These are phyloP conservation scores for Phainopepla nitens DNA, from an alignment of 2,113 vertebrate species.

Conservation along the genomic window DNA sequence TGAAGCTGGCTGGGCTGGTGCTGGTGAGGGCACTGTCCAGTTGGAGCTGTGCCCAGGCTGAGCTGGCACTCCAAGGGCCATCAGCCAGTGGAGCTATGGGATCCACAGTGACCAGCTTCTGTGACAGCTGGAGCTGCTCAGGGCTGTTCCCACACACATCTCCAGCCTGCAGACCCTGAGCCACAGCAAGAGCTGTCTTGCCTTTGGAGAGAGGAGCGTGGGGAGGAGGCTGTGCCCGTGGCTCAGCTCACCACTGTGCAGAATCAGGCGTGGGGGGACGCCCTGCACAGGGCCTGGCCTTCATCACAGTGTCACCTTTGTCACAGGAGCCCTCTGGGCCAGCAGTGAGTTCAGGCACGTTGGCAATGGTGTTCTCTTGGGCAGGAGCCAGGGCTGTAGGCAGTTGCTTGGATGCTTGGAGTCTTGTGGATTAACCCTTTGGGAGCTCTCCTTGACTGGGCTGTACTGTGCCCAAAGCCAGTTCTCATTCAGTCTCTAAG, in stretches of 20 bases:
- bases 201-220: accelerated
- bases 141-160: background rate
- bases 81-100: background rate
- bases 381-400: background rate
- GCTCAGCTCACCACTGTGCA: background rate
- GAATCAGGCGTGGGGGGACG: accelerated
- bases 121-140: background rate
- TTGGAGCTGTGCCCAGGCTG: background rate
- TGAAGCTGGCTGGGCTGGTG: background rate
- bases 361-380: conserved; percentile 27
- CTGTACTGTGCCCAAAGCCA: background rate
- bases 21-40: background rate
- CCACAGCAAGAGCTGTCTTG: background rate
- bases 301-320: conserved; percentile 46
- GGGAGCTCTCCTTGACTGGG: background rate
- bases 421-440: conserved; percentile 37
- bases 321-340: background rate
- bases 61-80: background rate
- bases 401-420: background rate
- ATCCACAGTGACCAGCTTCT: background rate
- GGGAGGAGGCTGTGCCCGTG: background rate
- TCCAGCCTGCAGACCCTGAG: background rate
- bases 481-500: background rate
- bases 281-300: background rate
- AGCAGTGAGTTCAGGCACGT: background rate